These are phyloP conservation scores for Ctenodactylus gundi DNA, from an alignment of 2,113 vertebrate genomes.

Conservation along the genomic window DNA sequence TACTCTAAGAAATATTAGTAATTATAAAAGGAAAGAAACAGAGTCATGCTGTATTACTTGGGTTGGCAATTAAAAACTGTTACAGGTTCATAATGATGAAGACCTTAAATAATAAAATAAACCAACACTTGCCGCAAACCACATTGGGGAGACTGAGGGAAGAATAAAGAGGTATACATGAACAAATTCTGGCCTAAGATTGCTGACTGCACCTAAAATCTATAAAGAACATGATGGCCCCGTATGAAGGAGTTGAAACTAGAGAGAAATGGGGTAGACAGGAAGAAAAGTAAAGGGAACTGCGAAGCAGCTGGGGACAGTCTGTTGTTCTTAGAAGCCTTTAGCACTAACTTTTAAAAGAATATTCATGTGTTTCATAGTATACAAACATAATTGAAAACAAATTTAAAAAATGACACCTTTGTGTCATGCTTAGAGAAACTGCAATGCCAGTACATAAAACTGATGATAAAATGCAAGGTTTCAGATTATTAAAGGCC, in stretches of 20 bases:
- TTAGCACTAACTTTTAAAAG: neutral
- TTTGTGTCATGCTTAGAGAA: neutral
- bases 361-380: neutral
- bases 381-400: conserved; percentile 1
- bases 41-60: neutral
- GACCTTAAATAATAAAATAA: neutral
- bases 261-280: neutral
- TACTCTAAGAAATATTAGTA: neutral
- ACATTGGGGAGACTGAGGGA: neutral
- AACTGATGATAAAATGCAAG: neutral
- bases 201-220: neutral
- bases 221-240: neutral
- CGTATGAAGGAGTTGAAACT: neutral
- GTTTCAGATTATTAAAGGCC: neutral
- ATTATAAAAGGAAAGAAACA: neutral
- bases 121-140: neutral
- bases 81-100: neutral
- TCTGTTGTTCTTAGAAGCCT: neutral
- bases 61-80: neutral
- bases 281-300: neutral
- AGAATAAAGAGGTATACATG: neutral
- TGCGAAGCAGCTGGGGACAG: too few relatives aligned
- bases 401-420: neutral
- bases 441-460: neutral
- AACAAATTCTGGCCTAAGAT: neutral